phyloP scores from a whole-genome alignment of 2,113 vertebrate genomes.

The Carlito syrichta region DNA sequence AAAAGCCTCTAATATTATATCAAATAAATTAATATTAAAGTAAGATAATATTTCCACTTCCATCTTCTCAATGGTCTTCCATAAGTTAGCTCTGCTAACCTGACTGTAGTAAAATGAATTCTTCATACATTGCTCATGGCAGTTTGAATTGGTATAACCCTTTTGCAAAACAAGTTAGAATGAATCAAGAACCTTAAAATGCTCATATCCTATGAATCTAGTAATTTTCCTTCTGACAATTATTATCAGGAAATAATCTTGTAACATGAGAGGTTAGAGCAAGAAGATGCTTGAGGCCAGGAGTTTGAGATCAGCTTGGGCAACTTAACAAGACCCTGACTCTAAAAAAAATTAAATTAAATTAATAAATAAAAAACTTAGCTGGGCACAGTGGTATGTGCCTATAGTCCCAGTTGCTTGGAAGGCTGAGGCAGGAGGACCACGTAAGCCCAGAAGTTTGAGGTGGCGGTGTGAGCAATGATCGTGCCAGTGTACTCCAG shows the following conservation, averaged over 20 bases:
- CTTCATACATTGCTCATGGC: not conserved
- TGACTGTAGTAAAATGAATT: not conserved
- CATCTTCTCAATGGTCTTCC: not conserved
- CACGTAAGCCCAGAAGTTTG: too few relatives aligned
- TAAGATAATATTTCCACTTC: not conserved
- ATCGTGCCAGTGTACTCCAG: too few relatives aligned
- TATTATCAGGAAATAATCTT: not conserved
- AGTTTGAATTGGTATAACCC: not conserved
- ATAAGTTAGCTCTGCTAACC: not conserved
- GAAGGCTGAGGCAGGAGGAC: too few relatives aligned
- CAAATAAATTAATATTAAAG: not conserved
- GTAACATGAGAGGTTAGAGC: too few relatives aligned
- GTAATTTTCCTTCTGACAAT: not conserved
- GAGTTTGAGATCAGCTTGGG: too few relatives aligned
- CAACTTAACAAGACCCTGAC: too few relatives aligned
- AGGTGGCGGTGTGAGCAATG: too few relatives aligned
- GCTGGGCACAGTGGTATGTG: too few relatives aligned
- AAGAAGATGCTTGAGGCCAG: too few relatives aligned
- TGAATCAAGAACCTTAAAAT: not conserved
- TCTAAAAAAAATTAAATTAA: too few relatives aligned
- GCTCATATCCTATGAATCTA: not conserved
- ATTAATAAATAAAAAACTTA: too few relatives aligned
- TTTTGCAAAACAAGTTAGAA: not conserved
- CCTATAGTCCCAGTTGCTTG: too few relatives aligned
- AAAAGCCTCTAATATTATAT: not conserved